These are phyloP conservation scores for Hylia prasina DNA, from an alignment of 2,113 vertebrate genomes.

Conservation along the genomic window DNA sequence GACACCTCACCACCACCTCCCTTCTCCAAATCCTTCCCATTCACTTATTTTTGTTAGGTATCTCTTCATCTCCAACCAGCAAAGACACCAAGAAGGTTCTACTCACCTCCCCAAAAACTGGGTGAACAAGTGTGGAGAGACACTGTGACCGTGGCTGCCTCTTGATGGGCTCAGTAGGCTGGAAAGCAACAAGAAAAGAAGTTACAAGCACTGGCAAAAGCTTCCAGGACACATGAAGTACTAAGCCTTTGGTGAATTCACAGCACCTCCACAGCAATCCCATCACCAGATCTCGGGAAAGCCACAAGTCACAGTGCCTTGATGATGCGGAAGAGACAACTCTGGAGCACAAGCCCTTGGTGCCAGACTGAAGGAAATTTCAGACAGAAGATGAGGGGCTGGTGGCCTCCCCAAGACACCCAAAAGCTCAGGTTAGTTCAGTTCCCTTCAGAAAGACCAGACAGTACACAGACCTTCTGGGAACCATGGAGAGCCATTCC, in stretches of 20 bases:
- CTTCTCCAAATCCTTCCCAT: background rate
- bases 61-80: background rate
- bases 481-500: constrained; percentile 80
- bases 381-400: rapidly evolving
- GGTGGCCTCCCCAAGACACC: background rate
- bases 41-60: background rate
- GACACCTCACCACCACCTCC: background rate
- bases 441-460: background rate
- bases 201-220: background rate
- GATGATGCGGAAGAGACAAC: background rate
- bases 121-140: constrained; percentile 90
- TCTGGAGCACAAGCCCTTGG: background rate
- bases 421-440: background rate
- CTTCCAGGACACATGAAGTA: background rate
- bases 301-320: background rate
- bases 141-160: constrained; percentile 92
- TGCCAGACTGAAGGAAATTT: background rate
- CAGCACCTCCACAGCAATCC: background rate
- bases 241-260: background rate
- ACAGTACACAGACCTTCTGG: constrained; percentile 74
- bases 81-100: background rate
- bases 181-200: background rate
- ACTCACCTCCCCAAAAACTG: constrained; percentile 94
- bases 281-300: background rate
- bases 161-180: constrained; percentile 83